These are phyloP conservation scores for Eulithis testata DNA, from an alignment of 2,888 invertebrate genomes.

Conservation along the genomic window DNA sequence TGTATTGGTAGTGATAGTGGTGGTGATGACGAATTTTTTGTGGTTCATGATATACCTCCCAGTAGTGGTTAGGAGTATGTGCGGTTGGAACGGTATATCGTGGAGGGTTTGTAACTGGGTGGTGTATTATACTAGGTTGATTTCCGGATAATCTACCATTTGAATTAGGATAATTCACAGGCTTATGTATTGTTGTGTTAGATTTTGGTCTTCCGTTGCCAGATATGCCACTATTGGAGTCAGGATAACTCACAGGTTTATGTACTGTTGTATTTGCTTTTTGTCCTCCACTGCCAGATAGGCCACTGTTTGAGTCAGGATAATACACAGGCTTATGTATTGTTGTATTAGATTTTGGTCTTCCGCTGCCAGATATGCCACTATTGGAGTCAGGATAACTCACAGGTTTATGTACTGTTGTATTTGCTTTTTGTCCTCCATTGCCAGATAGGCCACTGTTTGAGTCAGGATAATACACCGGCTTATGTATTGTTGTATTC, in stretches of 20 bases:
- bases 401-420: not conserved
- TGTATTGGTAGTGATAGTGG: conserved; percentile 10
- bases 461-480: not conserved
- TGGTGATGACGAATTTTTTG: conserved; percentile 6
- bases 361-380: not conserved
- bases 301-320: too few species aligned
- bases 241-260: too few species aligned
- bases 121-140: not conserved
- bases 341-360: too few species aligned
- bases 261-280: too few species aligned
- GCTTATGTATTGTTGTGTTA: too few species aligned
- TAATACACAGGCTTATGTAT: too few species aligned
- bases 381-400: not conserved
- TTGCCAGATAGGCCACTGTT: conserved; percentile 3
- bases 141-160: conserved; percentile 1
- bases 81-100: not conserved
- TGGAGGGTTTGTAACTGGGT: not conserved
- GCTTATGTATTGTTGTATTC: too few species aligned
- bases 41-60: conserved; percentile 1
- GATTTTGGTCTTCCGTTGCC: too few species aligned
- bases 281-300: too few species aligned
- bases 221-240: too few species aligned
- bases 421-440: not conserved
- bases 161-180: not conserved
- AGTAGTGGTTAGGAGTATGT: not conserved